Evolutionary conservation across 2,888 invertebrate genomes (phyloP).

Genomic region (Caenorhabditis auriculariae): DNA sequence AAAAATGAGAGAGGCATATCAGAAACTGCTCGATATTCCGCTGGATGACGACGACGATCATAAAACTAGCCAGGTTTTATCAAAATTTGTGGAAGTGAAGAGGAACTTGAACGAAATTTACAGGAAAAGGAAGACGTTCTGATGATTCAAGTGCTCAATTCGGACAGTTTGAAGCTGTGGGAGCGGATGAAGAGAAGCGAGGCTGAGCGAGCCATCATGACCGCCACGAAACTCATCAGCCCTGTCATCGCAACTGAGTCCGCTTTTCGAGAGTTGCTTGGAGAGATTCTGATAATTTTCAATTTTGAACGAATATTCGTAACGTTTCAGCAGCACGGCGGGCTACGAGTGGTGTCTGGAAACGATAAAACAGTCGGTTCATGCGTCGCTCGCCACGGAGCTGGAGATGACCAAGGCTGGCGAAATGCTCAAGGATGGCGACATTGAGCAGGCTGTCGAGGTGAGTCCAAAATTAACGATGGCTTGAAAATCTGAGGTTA

Average conservation of each 20-base stretch:
- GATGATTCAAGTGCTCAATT: slow-evolving; percentile 72
- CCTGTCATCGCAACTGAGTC: slow-evolving; percentile 74
- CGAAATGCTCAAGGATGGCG: slow-evolving; percentile 35
- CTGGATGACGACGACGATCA: slow-evolving; percentile 77
- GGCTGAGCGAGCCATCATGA: slow-evolving; percentile 81
- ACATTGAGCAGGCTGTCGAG: slow-evolving; percentile 35
- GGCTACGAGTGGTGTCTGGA: slow-evolving; percentile 82
- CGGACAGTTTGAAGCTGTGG: slow-evolving; percentile 76
- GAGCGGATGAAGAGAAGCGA: slow-evolving; percentile 73
- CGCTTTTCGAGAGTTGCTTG: neutral
- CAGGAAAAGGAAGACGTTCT: slow-evolving; percentile 48
- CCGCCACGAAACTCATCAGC: slow-evolving; percentile 84
- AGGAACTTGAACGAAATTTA: slow-evolving; percentile 1
- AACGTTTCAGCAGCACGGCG: slow-evolving; percentile 65
- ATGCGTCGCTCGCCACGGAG: slow-evolving; percentile 80
- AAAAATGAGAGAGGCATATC: slow-evolving; percentile 88
- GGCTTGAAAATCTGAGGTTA: too few relatives aligned
- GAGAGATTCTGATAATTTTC: neutral
- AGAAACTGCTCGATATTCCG: slow-evolving; percentile 83
- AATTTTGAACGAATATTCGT: neutral
- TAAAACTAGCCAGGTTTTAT: neutral
- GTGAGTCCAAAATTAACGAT: slow-evolving; percentile 3
- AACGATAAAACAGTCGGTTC: slow-evolving; percentile 83
- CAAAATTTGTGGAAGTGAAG: neutral
- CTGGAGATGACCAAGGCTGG: slow-evolving; percentile 81